Evolutionary conservation across 1,140 invertebrate genomes (phyloP), one percentile per base, ranked within the genome.

Genomic region (Drosophila orosa): DNA sequence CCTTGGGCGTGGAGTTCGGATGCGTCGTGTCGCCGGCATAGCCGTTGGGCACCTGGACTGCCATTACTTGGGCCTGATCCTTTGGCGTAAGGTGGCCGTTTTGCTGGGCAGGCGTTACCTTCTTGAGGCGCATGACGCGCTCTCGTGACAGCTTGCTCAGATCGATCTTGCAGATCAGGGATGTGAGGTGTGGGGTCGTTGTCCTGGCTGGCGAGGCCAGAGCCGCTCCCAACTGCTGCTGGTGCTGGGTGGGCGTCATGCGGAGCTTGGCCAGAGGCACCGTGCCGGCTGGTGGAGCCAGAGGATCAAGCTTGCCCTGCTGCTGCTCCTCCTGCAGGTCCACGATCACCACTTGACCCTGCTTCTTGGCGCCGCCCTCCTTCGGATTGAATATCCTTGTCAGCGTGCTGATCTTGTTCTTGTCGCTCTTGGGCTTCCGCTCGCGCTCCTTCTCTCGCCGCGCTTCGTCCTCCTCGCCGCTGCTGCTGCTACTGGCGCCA

Each of bases 351-450:
- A 92, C 91, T 56, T 91, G 90, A 84, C 94, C 61, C 91, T 94
- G 76, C 89, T 94, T 87, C 93, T 94, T 89, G 10, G 93, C 93
- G 7, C 93, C 94, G 13, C 93, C 93, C 60, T 94, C 94, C 12
- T 93, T 94, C 22, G 93, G 94, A 71, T 94, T 94, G 81, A 96
- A 96, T 13, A 96, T 87, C 75, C 95, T 95, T 4, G 94, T 92
- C 27, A 96, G 79, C 0, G 95, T 95, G 65, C 94, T 94, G 71
- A 93, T 95, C 90, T 96, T 96, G 86, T 96, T 96, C 73, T 95
- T 95, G 82, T 96, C 82, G 55, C 79, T 86, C 50, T 87, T 86
- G 2, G 78, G 66, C 42, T 86, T 86, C 72, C 73, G 42, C 13
- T 84, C 75, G 40, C 76, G 42, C 27, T 79, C 76, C 55, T 73